Evolutionary conservation across 2,113 vertebrate species (phyloP), one percentile per base, ranked within the genome.

Genomic region (Microcebus murinus): DNA sequence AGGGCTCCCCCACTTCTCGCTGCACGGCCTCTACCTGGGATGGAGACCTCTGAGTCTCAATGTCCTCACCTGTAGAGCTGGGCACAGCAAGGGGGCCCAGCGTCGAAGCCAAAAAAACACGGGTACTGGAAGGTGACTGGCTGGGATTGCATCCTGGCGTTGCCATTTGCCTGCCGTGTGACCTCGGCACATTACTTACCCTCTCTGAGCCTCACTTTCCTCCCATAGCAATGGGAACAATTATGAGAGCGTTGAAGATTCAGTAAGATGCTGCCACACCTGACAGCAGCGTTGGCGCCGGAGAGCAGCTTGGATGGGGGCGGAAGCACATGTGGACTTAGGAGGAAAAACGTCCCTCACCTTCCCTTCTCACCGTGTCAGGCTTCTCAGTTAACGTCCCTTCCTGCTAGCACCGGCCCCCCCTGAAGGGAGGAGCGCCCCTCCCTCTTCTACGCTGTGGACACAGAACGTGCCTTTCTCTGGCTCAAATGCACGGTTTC

Each of bases 91-190:
- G 61, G 20, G 0, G 4, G 12, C 18, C 39, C 39, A 42, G 71
- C 8, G 4, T 25, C 2, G 13, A 10, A 25, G 52, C 59, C 71
- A 11, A 65, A 80, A 95, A 77, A 95, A 57, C 71, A 4, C 0
- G 0, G 0, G 0, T 31, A 8, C 92, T 27, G 0, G 1, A 3
- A 71, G 6, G 25, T 2, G 0, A 4, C 0, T 27, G 9, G 10
- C 17, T 12, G 89, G 36, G 13, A 4, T 95, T 59, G 11, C 6
- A 21, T 68, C 91, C 91, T 57, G 67, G 55, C 13, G 48, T 57
- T 42, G 27, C 82, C 83, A 65, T 45, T 5, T 85, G 63, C 13
- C 87, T 74, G 57, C 88, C 57, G 12, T 4, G 7, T 3, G 71
- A 76, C 34, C 14, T 36, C 11, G 6, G 1, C 61, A 59, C 45